Conservation (phyloP, 2,113 vertebrate species). For the Copsychus sechellarum region DNA sequence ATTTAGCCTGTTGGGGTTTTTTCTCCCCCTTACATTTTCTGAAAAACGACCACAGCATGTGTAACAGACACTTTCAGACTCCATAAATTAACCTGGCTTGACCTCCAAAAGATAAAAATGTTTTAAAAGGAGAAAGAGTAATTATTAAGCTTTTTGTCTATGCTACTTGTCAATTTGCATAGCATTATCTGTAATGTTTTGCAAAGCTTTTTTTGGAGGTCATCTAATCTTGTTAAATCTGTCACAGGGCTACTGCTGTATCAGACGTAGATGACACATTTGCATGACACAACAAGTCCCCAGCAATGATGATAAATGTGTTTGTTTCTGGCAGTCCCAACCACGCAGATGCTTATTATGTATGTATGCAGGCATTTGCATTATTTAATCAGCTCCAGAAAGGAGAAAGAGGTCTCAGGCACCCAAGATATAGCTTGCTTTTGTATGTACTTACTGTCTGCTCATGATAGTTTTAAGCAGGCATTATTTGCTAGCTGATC, state of each 20-base stretch:
- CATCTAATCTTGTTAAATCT: slow-evolving; percentile 60
- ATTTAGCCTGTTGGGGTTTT: neutral
- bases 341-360: slow-evolving; percentile 9
- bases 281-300: neutral
- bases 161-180: slow-evolving; percentile 55
- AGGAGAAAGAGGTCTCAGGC: neutral
- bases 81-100: slow-evolving; percentile 53
- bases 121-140: slow-evolving; percentile 37
- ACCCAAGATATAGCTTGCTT: neutral
- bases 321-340: neutral
- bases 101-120: slow-evolving; percentile 33
- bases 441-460: neutral
- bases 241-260: neutral
- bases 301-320: slow-evolving; percentile 39
- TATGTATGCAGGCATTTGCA: neutral
- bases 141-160: slow-evolving; percentile 53
- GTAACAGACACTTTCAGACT: slow-evolving; percentile 13
- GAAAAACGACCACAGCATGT: neutral
- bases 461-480: neutral
- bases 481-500: neutral
- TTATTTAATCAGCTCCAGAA: slow-evolving; percentile 15
- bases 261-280: neutral
- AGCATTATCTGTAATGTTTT: slow-evolving; percentile 38
- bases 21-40: neutral
- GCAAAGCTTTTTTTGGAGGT: slow-evolving; percentile 41